These are phyloP conservation scores for Teinopalpus imperialis DNA, from an alignment of 2,888 invertebrate genomes.

Conservation along the genomic window DNA sequence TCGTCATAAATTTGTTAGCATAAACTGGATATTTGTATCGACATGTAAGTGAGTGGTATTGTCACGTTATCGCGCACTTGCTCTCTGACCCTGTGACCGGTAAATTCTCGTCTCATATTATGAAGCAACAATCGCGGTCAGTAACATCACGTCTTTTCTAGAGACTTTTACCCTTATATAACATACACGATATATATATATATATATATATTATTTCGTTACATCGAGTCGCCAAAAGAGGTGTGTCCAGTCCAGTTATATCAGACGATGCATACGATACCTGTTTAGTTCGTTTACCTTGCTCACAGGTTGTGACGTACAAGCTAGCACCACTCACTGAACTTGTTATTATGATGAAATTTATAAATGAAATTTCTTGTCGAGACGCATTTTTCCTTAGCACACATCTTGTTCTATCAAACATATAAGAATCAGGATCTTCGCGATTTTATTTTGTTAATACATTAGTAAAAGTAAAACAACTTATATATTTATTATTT, in stretches of 20 bases:
- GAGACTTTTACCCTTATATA: slow-evolving; percentile 13
- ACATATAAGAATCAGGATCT: too few relatives aligned
- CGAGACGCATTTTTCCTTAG: background rate
- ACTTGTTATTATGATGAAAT: slow-evolving; percentile 22
- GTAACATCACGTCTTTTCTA: slow-evolving; percentile 53
- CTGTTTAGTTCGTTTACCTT: slow-evolving; percentile 25
- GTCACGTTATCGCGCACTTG: slow-evolving; percentile 57
- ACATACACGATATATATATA: too few relatives aligned
- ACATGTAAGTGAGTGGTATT: slow-evolving; percentile 49
- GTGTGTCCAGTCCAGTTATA: slow-evolving; percentile 23
- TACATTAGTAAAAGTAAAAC: too few relatives aligned
- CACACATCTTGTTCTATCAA: background rate
- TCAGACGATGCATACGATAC: slow-evolving; percentile 22
- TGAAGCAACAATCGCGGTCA: slow-evolving; percentile 66
- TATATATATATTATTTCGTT: too few relatives aligned
- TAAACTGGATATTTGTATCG: too few relatives aligned
- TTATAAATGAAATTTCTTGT: slow-evolving; percentile 10
- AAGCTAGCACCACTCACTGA: slow-evolving; percentile 13
- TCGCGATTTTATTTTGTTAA: too few relatives aligned
- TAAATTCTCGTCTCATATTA: slow-evolving; percentile 64
- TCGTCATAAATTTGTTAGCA: too few relatives aligned
- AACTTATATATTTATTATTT: too few relatives aligned
- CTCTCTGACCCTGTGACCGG: slow-evolving; percentile 66
- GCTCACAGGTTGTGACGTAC: slow-evolving; percentile 20
- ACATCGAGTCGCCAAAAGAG: slow-evolving; percentile 20